Evolutionary conservation across 2,888 invertebrate species (phyloP).

Genomic region (Aleiodes alternator): DNA sequence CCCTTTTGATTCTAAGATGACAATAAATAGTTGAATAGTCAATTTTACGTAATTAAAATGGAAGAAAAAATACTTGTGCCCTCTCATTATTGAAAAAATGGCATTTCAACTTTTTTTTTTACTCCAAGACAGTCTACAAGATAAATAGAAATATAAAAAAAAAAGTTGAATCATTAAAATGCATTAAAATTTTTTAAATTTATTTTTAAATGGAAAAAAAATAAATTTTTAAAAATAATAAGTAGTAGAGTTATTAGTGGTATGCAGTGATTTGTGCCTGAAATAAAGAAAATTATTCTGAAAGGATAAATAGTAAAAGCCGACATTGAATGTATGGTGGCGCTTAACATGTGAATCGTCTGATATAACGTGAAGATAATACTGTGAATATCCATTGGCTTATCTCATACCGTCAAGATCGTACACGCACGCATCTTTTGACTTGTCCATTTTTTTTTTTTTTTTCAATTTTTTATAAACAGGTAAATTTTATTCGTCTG

Average conservation of each 20-base stretch:
- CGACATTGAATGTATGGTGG: constrained; percentile 40
- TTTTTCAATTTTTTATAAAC: not conserved
- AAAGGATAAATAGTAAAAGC: constrained; percentile 33
- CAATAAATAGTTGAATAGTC: too few relatives aligned
- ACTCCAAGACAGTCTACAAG: too few relatives aligned
- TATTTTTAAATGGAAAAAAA: not conserved
- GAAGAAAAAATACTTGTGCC: too few relatives aligned
- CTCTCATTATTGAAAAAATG: too few relatives aligned
- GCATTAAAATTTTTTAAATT: not conserved
- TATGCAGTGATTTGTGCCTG: constrained; percentile 1
- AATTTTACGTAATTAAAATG: too few relatives aligned
- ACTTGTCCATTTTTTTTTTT: constrained; percentile 19
- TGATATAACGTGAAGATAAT: constrained; percentile 44
- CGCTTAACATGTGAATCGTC: constrained; percentile 44
- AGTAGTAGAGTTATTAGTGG: constrained; percentile 19
- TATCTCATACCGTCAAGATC: constrained; percentile 37
- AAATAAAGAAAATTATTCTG: constrained; percentile 15
- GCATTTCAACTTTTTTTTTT: too few relatives aligned
- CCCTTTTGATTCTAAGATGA: too few relatives aligned
- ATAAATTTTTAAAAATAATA: too few relatives aligned
- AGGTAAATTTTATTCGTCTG: not conserved
- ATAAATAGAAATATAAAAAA: not conserved
- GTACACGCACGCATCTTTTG: constrained; percentile 34
- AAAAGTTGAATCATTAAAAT: constrained; percentile 11
- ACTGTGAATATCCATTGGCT: constrained; percentile 31